Percentiles rank a stretch among this genome's conserved stretches.
Evolutionary conservation across 2,888 invertebrate species (phyloP).

Genomic region (Ornithoptera priamus): DNA sequence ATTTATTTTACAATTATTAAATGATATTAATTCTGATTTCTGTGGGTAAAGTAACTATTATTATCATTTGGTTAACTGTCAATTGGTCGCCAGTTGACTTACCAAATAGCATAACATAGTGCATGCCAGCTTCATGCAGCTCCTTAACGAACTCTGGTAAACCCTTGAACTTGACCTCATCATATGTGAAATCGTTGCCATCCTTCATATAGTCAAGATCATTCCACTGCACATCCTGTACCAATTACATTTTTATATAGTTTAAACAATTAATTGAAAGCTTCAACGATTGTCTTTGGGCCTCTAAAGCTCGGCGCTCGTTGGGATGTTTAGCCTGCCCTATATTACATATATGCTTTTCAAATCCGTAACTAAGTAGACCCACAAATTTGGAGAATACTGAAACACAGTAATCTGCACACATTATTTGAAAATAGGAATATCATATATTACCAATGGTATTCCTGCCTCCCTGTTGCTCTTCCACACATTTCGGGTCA

Average conservation of each 20-base stretch:
- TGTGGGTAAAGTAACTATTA: background rate
- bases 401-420: too few relatives aligned
- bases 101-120: slow-evolving; percentile 86
- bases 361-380: too few relatives aligned
- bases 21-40: too few relatives aligned
- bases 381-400: too few relatives aligned
- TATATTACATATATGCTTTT: too few relatives aligned
- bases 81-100: slow-evolving; percentile 30
- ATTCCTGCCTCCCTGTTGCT: slow-evolving; percentile 87
- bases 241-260: background rate
- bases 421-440: too few relatives aligned
- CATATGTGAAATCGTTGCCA: slow-evolving; percentile 89
- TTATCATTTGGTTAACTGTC: background rate
- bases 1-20: too few relatives aligned
- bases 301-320: too few relatives aligned
- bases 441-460: slow-evolving; percentile 80
- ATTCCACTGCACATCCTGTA: slow-evolving; percentile 89
- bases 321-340: too few relatives aligned
- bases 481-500: slow-evolving; percentile 83
- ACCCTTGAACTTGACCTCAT: slow-evolving; percentile 80
- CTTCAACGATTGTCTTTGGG: too few relatives aligned
- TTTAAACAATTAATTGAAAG: too few relatives aligned
- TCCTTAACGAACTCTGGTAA: slow-evolving; percentile 85
- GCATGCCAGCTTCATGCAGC: slow-evolving; percentile 85
- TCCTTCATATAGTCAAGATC: slow-evolving; percentile 92